Evolutionary conservation across 1,140 invertebrate species (phyloP), one percentile per base, ranked within the genome.

Genomic region (Acyrthosiphon pisum): DNA sequence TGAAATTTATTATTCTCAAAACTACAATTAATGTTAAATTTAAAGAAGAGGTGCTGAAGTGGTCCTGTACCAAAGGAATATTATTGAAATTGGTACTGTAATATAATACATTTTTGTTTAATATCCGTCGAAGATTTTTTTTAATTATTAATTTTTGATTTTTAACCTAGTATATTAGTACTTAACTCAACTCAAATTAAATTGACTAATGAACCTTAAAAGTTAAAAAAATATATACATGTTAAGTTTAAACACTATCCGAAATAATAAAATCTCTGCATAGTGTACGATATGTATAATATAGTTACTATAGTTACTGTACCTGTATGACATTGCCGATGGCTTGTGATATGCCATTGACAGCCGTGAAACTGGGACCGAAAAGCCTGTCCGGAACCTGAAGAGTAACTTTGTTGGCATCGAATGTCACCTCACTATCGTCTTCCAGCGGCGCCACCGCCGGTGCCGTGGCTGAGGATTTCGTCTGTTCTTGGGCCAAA

Each of bases 291-390:
- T n/a, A 4, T n/a, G n/a, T 56, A 50, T 56, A 90, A 37, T 50
- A 26, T 50, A 50, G n/a, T 41, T 2, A 41, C 37, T 41, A 41
- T 41, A 41, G 41, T 41, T 41, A 41, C 41, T 41, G 41, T 90
- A 94, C 94, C 94, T 94, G 94, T 50, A 94, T 94, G 18, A 94
- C 94, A 46, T 94, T 94, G 18, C 94, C 94, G 37, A 94, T 84
- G 37, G 94, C 90, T 41, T 94, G 94, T 11, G 94, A 94, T 87
- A 94, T 94, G 76, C 94, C 94, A 86, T 94, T 94, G 84, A 94
- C 94, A 23, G 94, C 94, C n/a, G 94, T 94, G 91, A 94, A 94
- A 41, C 94, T 94, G 6, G 94, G 94, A 26, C 90, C 90, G 35
- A 94, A 93, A 1, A 94, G 60, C n/a, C 93, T 94, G 50, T 94